Evolutionary conservation across 2,888 invertebrate species (phyloP), one percentile per base, ranked within the genome.

Genomic region (Leuctra nigra): DNA sequence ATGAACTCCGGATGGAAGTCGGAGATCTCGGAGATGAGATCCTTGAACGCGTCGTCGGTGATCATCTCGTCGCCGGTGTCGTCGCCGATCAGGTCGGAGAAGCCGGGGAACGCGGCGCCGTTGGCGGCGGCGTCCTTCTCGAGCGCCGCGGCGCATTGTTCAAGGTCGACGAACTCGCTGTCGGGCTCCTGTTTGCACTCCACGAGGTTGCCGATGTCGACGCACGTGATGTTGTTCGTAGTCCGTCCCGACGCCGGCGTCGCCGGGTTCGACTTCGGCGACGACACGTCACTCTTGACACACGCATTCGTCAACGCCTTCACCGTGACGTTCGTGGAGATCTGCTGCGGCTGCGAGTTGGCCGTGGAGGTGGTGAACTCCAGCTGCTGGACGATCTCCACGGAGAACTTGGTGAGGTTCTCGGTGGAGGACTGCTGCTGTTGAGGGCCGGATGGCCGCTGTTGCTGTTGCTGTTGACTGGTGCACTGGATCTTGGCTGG

Each of bases 241-340:
- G 68, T 44, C 69, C 69, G 53, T 65, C 71, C 62, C 68, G 61
- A 67, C 66, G 56, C 69, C 16, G 73, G 71, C n/a, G 73, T 72
- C 25, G 74, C 72, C 9, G 76, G 71, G 46, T 75, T 75, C 16
- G 75, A 72, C 62, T 77, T 77, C 23, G 50, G 71, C 55, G 69
- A 70, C 24, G 70, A 67, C 24, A 77, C 74, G 65, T 80, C 81
- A 64, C 80, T 81, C 65, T 81, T 81, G 52, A 81, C 79, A 58
- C 80, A 79, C 48, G 85, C 80, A 69, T 85, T 86, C 62, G 84
- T 83, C 64, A 86, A 72, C 35, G 86, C 83, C 69, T 92, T 93
- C 62, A 93, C 92, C 54, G 92, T 93, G 57, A 93, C 91, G 76
- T 92, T 92, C 63, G 93, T 92, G 68, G 86, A 89, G 64, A 92